Percentiles rank a stretch among this genome's conserved stretches.
These are phyloP conservation scores for Cyrtorhinus lividipennis DNA, from an alignment of 1,140 invertebrate species.

Conservation along the genomic window DNA sequence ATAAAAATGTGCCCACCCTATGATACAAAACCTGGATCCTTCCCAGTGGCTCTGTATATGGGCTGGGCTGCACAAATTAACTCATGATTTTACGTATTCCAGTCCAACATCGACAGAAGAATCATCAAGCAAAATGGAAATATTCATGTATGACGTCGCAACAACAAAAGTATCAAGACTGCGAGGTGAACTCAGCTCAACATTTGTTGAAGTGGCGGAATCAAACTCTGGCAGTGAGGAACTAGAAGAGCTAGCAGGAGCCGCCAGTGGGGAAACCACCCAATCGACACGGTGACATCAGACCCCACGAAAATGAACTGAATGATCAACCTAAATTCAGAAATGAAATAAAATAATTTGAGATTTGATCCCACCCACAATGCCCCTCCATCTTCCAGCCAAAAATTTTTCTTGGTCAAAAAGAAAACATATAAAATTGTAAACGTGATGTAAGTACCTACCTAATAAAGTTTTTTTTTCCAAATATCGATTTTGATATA, in stretches of 20 bases:
- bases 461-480: no score
- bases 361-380: background rate
- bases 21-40: no score
- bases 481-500: no score
- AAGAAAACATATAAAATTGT: no score
- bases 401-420: no score
- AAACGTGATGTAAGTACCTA: no score
- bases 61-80: no score
- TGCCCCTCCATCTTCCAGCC: no score
- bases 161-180: conserved; percentile 49
- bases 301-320: background rate
- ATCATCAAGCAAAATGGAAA: conserved; percentile 43
- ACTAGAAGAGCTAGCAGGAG: conserved; percentile 31
- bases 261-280: background rate
- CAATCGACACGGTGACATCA: background rate
- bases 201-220: conserved; percentile 68
- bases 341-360: no score
- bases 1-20: no score
- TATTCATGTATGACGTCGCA: conserved; percentile 67
- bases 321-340: background rate
- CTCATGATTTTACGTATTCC: no score
- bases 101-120: conserved; percentile 30
- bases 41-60: no score
- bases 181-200: conserved; percentile 55
- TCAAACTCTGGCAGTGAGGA: conserved; percentile 57